Percentiles rank a stretch among this genome's conserved stretches.
These are phyloP conservation scores for Falco novaeseelandiae DNA, from an alignment of 2,797 vertebrate species.

Conservation along the genomic window DNA sequence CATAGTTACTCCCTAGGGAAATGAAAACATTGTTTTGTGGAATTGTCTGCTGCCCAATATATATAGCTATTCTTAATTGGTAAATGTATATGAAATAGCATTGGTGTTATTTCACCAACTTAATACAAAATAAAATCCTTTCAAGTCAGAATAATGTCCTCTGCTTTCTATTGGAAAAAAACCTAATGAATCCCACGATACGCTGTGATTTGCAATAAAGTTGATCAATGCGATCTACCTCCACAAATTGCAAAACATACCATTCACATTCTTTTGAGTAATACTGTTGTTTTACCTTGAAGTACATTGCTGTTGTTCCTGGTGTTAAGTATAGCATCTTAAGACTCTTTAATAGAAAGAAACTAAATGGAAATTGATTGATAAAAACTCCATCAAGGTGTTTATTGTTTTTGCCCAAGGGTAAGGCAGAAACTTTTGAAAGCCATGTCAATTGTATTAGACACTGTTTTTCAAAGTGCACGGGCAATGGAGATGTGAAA, in stretches of 20 bases:
- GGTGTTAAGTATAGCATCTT: slow-evolving; percentile 29
- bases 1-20: background rate
- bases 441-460: slow-evolving; percentile 13
- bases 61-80: background rate
- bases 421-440: slow-evolving; percentile 51
- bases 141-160: slow-evolving; percentile 12
- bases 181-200: slow-evolving; percentile 16
- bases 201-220: slow-evolving; percentile 53
- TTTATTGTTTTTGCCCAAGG: slow-evolving; percentile 61
- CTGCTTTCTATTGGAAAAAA: slow-evolving; percentile 44
- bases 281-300: slow-evolving; percentile 39
- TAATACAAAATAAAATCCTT: slow-evolving; percentile 27
- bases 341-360: slow-evolving; percentile 59
- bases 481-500: background rate
- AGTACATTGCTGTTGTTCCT: slow-evolving; percentile 32
- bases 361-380: slow-evolving; percentile 71
- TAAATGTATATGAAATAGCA: background rate
- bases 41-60: background rate
- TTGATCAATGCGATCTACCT: slow-evolving; percentile 53
- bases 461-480: slow-evolving; percentile 18
- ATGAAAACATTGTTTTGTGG: background rate
- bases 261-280: slow-evolving; percentile 29
- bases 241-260: slow-evolving; percentile 37
- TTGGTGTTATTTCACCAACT: background rate
- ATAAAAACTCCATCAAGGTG: slow-evolving; percentile 60